Evolutionary conservation across 2,888 invertebrate species (phyloP).

Genomic region (Diaprepes abbreviatus): DNA sequence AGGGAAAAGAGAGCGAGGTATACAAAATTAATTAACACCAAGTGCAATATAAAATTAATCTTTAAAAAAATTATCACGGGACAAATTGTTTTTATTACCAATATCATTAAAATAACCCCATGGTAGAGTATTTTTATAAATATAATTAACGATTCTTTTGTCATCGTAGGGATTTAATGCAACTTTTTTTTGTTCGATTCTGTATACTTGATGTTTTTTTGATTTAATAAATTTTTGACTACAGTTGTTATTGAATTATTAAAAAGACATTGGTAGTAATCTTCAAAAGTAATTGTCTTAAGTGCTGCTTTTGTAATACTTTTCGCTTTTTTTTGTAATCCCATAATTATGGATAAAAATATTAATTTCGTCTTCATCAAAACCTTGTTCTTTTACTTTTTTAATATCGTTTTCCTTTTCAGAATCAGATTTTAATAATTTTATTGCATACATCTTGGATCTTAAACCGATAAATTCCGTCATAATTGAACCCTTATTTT

Average conservation of each 20-base stretch:
- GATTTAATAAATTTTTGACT: neutral
- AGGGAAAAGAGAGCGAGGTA: no score
- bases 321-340: conserved; percentile 11
- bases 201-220: neutral
- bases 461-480: no score
- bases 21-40: no score
- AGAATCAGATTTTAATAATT: no score
- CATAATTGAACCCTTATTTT: no score
- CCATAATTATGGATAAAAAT: no score
- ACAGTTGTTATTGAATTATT: neutral
- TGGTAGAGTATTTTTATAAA: neutral
- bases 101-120: no score
- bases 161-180: neutral
- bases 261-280: conserved; percentile 3
- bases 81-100: neutral
- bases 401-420: no score
- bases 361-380: no score
- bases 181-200: neutral
- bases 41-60: no score
- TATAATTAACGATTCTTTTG: neutral
- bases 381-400: neutral
- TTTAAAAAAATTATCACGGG: no score
- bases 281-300: neutral
- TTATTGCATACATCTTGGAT: no score
- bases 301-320: neutral